A percentile compares a stretch with the other conserved stretches of the same genome.
phyloP scores from a whole-genome alignment of 2,888 invertebrate genomes.

The Ormyrus thymus region DNA sequence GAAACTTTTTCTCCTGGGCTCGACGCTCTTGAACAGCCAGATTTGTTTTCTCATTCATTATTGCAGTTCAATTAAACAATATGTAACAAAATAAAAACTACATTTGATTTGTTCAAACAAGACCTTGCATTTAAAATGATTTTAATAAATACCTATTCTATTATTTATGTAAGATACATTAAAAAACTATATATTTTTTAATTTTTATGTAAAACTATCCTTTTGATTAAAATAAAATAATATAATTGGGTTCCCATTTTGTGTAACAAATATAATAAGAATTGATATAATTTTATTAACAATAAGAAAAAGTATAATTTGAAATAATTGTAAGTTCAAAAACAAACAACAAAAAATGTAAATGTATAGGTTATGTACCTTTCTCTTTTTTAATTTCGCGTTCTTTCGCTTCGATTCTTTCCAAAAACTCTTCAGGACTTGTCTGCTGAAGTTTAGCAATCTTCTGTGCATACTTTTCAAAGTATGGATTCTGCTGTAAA shows the following conservation, averaged over 20 bases:
- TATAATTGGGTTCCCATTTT: neutral
- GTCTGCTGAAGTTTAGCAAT: constrained; percentile 85
- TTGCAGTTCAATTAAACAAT: neutral
- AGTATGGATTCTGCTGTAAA: constrained; percentile 84
- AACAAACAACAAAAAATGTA: neutral
- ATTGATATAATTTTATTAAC: neutral
- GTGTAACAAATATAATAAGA: neutral
- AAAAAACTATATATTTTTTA: neutral
- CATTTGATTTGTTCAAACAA: constrained; percentile 13
- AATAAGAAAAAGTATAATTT: neutral
- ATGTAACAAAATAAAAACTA: constrained; percentile 17
- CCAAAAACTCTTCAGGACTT: constrained; percentile 84
- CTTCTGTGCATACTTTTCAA: constrained; percentile 86
- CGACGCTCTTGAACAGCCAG: constrained; percentile 66
- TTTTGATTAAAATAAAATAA: neutral
- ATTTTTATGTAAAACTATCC: neutral
- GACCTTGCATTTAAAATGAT: constrained; percentile 44
- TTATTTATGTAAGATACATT: neutral
- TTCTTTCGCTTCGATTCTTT: constrained; percentile 78
- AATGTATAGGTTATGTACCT: constrained; percentile 62
- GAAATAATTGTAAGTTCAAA: neutral
- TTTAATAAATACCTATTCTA: neutral
- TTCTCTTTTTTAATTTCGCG: constrained; percentile 69
- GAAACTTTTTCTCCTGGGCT: constrained; percentile 61
- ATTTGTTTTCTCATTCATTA: constrained; percentile 44